Evolutionary conservation across 2,888 invertebrate genomes (phyloP), one percentile per base, ranked within the genome.

Genomic region (Lochmaea crataegi): DNA sequence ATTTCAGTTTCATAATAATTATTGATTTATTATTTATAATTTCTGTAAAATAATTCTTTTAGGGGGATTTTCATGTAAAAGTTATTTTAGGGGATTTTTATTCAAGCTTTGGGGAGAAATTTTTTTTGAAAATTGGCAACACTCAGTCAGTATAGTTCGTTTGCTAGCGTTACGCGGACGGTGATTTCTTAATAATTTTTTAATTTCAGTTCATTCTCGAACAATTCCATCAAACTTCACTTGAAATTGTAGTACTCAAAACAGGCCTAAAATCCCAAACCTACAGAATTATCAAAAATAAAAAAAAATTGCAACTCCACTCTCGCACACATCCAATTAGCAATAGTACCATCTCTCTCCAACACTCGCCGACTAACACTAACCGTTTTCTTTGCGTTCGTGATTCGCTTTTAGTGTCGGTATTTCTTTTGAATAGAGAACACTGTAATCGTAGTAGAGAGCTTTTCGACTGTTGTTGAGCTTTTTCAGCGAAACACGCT

Each of bases 401-500:
- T 41, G 53, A 60, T 61, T 68, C 16, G 26, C 2, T 48, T 38
- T 57, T 45, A 64, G 70, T 65, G 64, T 64, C 63, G 64, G 18
- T 64, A 70, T 56, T 16, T 56, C 64, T 42, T 12, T 70, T 64
- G 70, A 26, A 45, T 56, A 56, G 64, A 56, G 64, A 45, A 64
- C 53, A 53, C 32, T 11, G 53, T 11, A 38, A 26, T 16, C 64
- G 16, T 18, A 26, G 32, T 22, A 7, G 7, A 42, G 48, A 68
- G 68, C 60, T 68, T 18, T 18, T 32, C 32, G 32, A 32, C 7
- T 32, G 32, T 32, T 10, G 45, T 32, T 10, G 45, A 58, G 57
- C 57, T 42, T 53, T 18, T 53, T 22, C 22, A 53, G 9, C 42
- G 51, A 53, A 56, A 7, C 41, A 42, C 61, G 48, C 14, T 65